Evolutionary conservation across 2,888 invertebrate genomes (phyloP).

Genomic region (Hypomecis atomaria): DNA sequence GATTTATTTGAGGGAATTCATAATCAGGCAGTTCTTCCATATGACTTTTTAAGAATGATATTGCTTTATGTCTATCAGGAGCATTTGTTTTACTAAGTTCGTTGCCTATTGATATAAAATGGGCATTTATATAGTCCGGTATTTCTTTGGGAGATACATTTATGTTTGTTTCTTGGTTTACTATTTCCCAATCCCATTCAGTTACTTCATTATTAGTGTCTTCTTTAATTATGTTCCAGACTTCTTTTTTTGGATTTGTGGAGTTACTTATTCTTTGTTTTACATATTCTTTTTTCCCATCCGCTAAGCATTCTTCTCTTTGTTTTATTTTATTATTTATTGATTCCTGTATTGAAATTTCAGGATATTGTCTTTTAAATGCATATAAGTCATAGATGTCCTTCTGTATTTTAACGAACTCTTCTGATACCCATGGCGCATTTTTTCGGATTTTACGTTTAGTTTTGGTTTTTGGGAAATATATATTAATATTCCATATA

Average conservation of each 20-base stretch:
- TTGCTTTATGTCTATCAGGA: not conserved
- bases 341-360: too few relatives aligned
- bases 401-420: too few relatives aligned
- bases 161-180: not conserved
- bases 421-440: too few relatives aligned
- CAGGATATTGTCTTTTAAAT: too few relatives aligned
- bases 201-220: not conserved
- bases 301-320: not conserved
- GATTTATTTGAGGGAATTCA: too few relatives aligned
- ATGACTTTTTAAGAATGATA: too few relatives aligned
- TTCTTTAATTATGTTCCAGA: conserved; percentile 7
- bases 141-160: not conserved
- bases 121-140: not conserved
- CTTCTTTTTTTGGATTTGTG: not conserved
- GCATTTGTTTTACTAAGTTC: not conserved
- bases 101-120: not conserved
- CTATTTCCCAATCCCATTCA: not conserved
- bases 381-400: too few relatives aligned
- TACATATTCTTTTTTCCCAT: not conserved
- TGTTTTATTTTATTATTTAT: not conserved
- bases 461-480: not conserved
- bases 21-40: too few relatives aligned
- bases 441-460: too few relatives aligned
- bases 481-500: conserved; percentile 3
- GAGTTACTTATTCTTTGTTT: not conserved